Percentiles rank a stretch among this genome's conserved stretches.
These are phyloP conservation scores for Cyanoderma ruficeps DNA, from an alignment of 2,113 vertebrate species.

Conservation along the genomic window DNA sequence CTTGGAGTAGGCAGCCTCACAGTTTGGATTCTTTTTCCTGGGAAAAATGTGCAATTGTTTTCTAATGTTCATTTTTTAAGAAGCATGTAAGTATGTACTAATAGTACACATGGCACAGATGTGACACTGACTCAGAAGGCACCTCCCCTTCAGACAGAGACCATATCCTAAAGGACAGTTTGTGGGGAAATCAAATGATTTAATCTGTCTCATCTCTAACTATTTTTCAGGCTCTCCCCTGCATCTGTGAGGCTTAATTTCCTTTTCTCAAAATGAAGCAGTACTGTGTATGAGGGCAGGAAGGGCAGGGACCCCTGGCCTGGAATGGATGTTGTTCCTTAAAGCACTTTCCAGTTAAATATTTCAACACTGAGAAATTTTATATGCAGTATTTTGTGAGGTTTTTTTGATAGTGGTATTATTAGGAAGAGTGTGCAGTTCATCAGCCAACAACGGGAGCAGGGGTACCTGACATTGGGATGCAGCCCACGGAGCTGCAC, in stretches of 20 bases:
- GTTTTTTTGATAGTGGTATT: not conserved
- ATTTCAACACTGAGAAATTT: not conserved
- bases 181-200: not conserved
- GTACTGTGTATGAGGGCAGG: not conserved
- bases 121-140: not conserved
- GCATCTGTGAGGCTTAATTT: accelerated
- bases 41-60: not conserved
- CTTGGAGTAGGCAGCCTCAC: slow-evolving; percentile 79
- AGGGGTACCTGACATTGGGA: not conserved
- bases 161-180: not conserved
- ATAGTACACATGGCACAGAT: not conserved
- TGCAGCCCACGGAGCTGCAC: not conserved
- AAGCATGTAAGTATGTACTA: not conserved
- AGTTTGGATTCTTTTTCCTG: slow-evolving; percentile 81
- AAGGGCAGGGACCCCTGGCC: not conserved
- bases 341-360: not conserved
- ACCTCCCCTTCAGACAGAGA: not conserved
- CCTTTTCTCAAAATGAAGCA: not conserved
- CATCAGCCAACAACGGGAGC: accelerated
- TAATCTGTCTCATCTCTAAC: not conserved
- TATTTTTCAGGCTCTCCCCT: not conserved
- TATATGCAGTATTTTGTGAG: no score
- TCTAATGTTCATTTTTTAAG: not conserved
- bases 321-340: not conserved
- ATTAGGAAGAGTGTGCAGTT: not conserved